Conservation (phyloP, 2,113 vertebrate genomes). For the Vidua macroura region DNA sequence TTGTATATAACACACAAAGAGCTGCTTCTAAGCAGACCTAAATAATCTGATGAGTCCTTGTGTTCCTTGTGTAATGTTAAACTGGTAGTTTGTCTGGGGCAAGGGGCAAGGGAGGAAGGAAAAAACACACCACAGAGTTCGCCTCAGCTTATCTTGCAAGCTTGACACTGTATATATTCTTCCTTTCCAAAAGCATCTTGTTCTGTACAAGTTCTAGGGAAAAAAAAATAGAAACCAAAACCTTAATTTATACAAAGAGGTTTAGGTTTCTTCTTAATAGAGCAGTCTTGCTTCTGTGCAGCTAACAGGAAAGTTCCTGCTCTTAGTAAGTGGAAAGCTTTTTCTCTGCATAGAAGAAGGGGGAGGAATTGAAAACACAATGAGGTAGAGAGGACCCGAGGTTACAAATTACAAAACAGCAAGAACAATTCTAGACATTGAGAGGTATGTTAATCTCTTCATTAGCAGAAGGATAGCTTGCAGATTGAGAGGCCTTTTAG, state of each 20-base stretch:
- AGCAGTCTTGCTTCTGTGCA: neutral
- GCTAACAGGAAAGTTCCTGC: neutral
- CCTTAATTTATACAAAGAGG: neutral
- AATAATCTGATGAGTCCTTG: neutral
- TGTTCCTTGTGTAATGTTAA: neutral
- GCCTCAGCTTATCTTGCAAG: neutral
- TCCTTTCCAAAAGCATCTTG: neutral
- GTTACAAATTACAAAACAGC: neutral
- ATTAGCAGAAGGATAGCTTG: neutral
- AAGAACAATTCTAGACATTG: slow-evolving; percentile 10
- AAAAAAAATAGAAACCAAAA: neutral
- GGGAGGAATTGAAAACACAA: neutral
- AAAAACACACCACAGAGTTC: neutral
- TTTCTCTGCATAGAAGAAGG: neutral
- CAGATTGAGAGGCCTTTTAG: neutral
- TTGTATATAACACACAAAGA: neutral
- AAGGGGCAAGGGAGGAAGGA: neutral
- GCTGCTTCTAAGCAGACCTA: neutral
- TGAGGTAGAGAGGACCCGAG: neutral
- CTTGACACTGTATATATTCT: neutral
- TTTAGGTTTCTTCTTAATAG: neutral
- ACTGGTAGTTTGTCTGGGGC: neutral
- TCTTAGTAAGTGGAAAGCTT: neutral
- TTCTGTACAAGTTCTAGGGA: neutral
- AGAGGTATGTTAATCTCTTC: slow-evolving; percentile 29